Evolutionary conservation across 2,113 vertebrate genomes (phyloP).

Genomic region (Triplophysa dalaica): DNA sequence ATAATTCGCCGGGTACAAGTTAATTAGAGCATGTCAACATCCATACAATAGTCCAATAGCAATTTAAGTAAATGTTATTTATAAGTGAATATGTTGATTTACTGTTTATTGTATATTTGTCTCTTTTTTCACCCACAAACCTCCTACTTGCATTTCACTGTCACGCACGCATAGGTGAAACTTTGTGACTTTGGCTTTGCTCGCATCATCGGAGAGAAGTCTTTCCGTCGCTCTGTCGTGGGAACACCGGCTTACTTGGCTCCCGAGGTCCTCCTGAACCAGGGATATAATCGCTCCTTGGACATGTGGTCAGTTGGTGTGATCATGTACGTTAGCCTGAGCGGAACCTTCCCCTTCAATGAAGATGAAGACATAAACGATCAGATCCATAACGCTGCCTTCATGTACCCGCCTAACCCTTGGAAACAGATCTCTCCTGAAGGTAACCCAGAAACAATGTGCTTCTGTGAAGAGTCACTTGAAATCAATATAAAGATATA

Average conservation of each 20-base stretch:
- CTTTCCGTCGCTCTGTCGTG: slow-evolving; percentile 90
- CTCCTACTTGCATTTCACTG: not conserved
- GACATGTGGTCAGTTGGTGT: slow-evolving; percentile 96
- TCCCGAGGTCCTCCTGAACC: slow-evolving; percentile 87
- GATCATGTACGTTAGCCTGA: slow-evolving; percentile 92
- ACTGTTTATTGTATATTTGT: not conserved
- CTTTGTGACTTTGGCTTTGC: slow-evolving; percentile 92
- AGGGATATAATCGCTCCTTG: slow-evolving; percentile 90
- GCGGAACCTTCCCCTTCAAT: slow-evolving; percentile 90
- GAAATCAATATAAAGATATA: not conserved
- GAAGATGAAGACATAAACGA: slow-evolving; percentile 93
- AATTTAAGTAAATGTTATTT: not conserved
- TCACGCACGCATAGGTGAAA: slow-evolving; percentile 79
- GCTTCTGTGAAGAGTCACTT: not conserved
- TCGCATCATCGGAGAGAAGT: slow-evolving; percentile 91
- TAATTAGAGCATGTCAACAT: not conserved
- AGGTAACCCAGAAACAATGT: slow-evolving; percentile 67
- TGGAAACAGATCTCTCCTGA: slow-evolving; percentile 86
- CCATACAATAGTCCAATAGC: not conserved
- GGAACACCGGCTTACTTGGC: slow-evolving; percentile 89
- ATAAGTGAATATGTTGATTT: too few relatives aligned
- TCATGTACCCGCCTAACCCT: slow-evolving; percentile 90
- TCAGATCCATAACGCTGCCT: slow-evolving; percentile 92
- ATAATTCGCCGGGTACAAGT: not conserved
- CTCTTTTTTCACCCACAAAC: not conserved